Base-by-base conservation (phyloP, 2,888 invertebrate genomes). In the Girardia tigrina region DNA sequence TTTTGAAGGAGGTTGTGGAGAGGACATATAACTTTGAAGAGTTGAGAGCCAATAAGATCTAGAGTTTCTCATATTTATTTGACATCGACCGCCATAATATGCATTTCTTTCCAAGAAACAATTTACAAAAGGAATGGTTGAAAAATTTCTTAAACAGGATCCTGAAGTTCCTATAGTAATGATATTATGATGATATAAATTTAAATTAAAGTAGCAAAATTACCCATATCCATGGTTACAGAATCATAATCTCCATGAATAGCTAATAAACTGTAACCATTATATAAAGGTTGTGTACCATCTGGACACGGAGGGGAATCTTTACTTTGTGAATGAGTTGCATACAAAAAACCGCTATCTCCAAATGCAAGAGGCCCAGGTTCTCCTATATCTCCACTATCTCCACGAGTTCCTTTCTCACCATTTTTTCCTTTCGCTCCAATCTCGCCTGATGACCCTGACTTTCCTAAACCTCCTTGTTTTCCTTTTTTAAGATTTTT, bases 261-360 rank as follows among this genome's bases (percentile, higher is more conserved):
- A 42, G 74, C 29, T 14, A 69, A 36, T 6, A 74, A 42, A 27
- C 74, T 74, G 70, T 74, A 74, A 16, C 74, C 74, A 42, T 23
- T 69, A 42, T 74, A 69, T 12, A 74, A 26, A 6, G 4, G 26
- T 12, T 4, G 2, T 8, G 23, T 27, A 23, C 74, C 74, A 56
- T 42, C 26, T 1, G 74, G 74, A 23, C 74, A 74, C 1, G 12
- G 4, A 12, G 74, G 74, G 8, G 70, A 26, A 26, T 4, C 36
- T 8, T 6, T 26, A 28, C 14, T 26, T 36, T 74, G 74, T 14
- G 74, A 74, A 36, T 74, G 74, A 8, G 26, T n/a, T 23, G 74
- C 74, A 36, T 69, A 74, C 20, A 74, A 26, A 42, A 69, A 69
- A 6, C 56, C 42, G 26, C 28, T 28, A 71, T 28, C 71, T 26